Base-by-base conservation (phyloP, 2,888 invertebrate genomes). In the Drosophila phalerata region DNA sequence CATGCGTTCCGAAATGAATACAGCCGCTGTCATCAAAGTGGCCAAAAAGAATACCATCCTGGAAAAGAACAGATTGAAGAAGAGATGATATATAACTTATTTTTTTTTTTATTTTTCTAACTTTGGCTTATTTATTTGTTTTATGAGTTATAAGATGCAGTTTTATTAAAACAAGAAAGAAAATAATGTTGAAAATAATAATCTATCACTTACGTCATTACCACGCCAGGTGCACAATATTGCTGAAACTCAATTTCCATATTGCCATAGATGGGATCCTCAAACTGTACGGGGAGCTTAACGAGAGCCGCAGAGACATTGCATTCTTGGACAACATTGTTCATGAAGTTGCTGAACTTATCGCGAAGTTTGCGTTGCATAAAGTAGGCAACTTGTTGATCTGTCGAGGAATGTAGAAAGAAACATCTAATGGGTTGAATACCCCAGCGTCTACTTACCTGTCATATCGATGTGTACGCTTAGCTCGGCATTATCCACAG, bases 21-120 rank as follows among this genome's bases (percentile, higher is more conserved):
- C 95, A 1, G 97, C 94, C 0, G 97, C 96, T 0, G 97, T 97
- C 90, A 97, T 95, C 42, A 97, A 94, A 0, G 97, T 95, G 0
- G 97, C 96, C 93, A 98, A 93, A 93, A 98, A 97, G 93, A 97
- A 98, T 38, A 96, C 94, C 85, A 97, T 95, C 28, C 97, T 97
- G 25, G 4, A n/a, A 51, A 17, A 2, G 3, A 5, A 30, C 15
- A 2, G 11, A 13, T 56, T 22, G 3, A 5, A 15, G 6, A 11
- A 17, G 10, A 17, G 0, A 40, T 15, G 9, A 40, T 17, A 6
- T 22, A n/a, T n/a, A n/a, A n/a, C n/a, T n/a, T n/a, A 4, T 22
- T 22, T 2, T 3, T 4, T 22, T 22, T 22, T 3, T 22, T 22
- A 3, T 22, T 22, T 22, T 22, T 22, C 22, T 22, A 19, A 22